Evolutionary conservation across 2,888 invertebrate genomes (phyloP).

Genomic region (Drosophila atroscutellata): DNA sequence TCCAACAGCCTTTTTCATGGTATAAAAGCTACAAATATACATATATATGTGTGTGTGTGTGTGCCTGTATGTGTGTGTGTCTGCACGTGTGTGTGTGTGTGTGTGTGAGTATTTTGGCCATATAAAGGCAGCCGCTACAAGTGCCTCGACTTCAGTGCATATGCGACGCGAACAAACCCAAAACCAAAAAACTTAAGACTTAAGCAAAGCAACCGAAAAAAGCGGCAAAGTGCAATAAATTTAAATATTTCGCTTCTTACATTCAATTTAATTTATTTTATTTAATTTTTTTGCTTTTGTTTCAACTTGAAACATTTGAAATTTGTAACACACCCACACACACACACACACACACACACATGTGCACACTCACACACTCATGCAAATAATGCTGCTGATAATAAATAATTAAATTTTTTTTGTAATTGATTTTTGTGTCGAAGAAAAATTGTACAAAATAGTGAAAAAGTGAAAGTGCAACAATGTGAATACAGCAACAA

Average conservation of each 20-base stretch:
- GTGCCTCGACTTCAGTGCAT: constrained; percentile 62
- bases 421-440: constrained; percentile 53
- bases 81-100: constrained; percentile 2
- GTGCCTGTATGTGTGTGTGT: constrained; percentile 13
- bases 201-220: constrained; percentile 14
- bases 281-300: constrained; percentile 17
- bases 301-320: constrained; percentile 3
- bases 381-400: constrained; percentile 29
- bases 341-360: constrained; percentile 5
- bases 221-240: constrained; percentile 30
- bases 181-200: constrained; percentile 30
- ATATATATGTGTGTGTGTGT: constrained; percentile 4
- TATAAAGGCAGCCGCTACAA: constrained; percentile 62
- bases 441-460: constrained; percentile 41
- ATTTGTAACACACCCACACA: constrained; percentile 21
- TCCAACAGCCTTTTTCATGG: constrained; percentile 34
- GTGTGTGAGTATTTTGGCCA: constrained; percentile 35
- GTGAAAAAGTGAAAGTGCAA: constrained; percentile 80
- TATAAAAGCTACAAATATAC: constrained; percentile 18
- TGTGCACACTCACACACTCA: constrained; percentile 7
- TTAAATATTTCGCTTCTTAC: constrained; percentile 6
- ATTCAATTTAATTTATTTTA: not conserved
- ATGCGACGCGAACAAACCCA: constrained; percentile 41
- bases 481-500: constrained; percentile 48
- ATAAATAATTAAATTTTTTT: constrained; percentile 29